A percentile compares a stretch with the other conserved stretches of the same genome.
Evolutionary conservation across 2,113 vertebrate species (phyloP).

Genomic region (Pycnonotus jocosus): DNA sequence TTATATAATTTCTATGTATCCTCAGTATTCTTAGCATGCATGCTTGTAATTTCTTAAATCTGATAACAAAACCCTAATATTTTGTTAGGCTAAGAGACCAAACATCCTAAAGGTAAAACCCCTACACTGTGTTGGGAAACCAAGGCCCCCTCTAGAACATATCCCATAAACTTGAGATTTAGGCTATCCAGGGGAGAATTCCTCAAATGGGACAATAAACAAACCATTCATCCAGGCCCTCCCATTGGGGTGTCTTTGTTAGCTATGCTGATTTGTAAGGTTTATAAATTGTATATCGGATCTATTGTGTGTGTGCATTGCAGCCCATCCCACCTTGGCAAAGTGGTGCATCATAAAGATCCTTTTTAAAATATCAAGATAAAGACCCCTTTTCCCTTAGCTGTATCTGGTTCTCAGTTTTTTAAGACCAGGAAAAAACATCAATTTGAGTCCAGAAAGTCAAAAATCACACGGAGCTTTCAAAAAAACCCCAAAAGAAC

Average conservation of each 20-base stretch:
- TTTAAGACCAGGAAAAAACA: background rate
- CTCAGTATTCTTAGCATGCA: background rate
- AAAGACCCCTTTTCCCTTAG: background rate
- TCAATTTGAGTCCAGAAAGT: background rate
- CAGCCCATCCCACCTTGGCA: rapidly evolving
- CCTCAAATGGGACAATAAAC: background rate
- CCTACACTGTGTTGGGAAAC: background rate
- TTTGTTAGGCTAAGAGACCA: background rate
- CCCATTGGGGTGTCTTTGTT: background rate
- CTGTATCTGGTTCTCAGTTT: background rate
- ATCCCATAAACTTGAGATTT: background rate
- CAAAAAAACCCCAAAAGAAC: background rate
- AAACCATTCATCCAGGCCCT: background rate
- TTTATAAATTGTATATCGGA: rapidly evolving
- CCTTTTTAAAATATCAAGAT: background rate
- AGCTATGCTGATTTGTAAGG: background rate
- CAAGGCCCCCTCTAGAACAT: background rate
- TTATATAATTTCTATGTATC: too few species aligned
- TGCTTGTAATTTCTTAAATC: background rate
- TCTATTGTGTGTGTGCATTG: rapidly evolving
- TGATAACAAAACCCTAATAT: background rate
- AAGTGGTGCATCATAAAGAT: too few species aligned
- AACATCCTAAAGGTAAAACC: background rate
- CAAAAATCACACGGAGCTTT: conserved; percentile 52
- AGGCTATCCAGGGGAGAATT: too few species aligned